A percentile compares a stretch with the other conserved stretches of the same genome.
These are phyloP conservation scores for Tenrec ecaudatus DNA, from an alignment of 2,113 vertebrate genomes.

Conservation along the genomic window DNA sequence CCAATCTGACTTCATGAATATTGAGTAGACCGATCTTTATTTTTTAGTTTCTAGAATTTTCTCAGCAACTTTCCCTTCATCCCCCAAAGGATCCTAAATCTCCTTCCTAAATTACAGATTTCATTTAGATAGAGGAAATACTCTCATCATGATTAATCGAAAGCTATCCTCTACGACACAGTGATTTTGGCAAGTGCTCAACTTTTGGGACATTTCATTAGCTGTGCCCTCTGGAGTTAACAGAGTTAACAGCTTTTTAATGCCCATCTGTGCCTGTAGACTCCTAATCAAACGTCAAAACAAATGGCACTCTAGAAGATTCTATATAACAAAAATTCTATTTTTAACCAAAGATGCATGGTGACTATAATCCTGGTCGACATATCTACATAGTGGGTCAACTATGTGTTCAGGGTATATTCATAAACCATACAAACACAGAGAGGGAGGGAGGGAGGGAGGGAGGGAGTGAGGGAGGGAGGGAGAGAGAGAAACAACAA, in stretches of 20 bases:
- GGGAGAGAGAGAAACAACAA: not conserved
- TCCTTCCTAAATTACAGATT: slow-evolving; percentile 65
- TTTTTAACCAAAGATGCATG: slow-evolving; percentile 15
- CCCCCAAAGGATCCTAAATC: slow-evolving; percentile 58
- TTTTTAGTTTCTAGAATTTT: slow-evolving; percentile 74
- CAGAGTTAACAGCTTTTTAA: slow-evolving; percentile 66
- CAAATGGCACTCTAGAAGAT: not conserved
- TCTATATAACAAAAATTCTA: slow-evolving; percentile 30
- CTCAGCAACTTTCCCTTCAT: slow-evolving; percentile 55
- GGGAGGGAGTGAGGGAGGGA: not conserved
- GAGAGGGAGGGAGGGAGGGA: no score
- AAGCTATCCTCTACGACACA: not conserved
- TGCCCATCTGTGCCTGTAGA: slow-evolving; percentile 48
- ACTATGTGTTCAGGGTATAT: not conserved
- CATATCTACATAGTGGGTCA: not conserved
- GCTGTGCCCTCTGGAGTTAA: slow-evolving; percentile 67
- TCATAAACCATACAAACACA: not conserved
- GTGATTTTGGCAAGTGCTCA: slow-evolving; percentile 53
- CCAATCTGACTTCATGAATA: slow-evolving; percentile 69
- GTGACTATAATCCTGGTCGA: not conserved
- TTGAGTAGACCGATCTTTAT: slow-evolving; percentile 67
- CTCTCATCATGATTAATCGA: slow-evolving; percentile 61
- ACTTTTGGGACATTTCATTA: slow-evolving; percentile 75
- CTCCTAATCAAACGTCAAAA: slow-evolving; percentile 46
- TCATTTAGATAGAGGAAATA: slow-evolving; percentile 67